Evolutionary conservation across 2,797 vertebrate genomes (phyloP).

Genomic region (Loriculus beryllinus): DNA sequence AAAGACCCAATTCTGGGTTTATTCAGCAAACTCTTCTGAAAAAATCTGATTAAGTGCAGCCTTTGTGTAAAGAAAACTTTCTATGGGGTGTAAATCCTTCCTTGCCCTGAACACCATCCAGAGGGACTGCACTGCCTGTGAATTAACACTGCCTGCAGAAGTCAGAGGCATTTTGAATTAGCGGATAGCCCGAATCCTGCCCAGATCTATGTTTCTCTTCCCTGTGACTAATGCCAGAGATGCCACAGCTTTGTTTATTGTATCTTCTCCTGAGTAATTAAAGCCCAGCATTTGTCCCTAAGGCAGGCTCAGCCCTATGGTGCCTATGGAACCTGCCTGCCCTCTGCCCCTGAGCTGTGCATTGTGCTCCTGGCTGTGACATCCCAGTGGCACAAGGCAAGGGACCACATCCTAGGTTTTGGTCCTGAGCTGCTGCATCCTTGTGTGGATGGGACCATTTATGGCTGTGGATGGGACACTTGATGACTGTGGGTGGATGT

Average conservation of each 20-base stretch:
- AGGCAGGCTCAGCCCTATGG: neutral
- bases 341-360: neutral
- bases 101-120: neutral
- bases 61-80: neutral
- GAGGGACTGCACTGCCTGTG: neutral
- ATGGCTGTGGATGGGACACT: neutral
- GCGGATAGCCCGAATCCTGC: neutral
- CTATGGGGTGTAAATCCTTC: neutral
- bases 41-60: neutral
- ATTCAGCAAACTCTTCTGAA: neutral
- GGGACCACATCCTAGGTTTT: rapidly evolving
- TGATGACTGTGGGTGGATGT: neutral
- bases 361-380: rapidly evolving
- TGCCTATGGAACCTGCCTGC: neutral
- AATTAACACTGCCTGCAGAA: conserved; percentile 17
- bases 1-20: neutral
- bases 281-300: neutral
- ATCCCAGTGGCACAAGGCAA: neutral
- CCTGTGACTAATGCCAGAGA: neutral
- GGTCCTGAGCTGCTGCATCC: neutral
- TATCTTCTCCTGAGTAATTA: neutral
- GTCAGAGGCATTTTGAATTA: conserved; percentile 41
- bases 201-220: conserved; percentile 3
- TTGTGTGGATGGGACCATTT: neutral
- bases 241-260: neutral